Percentiles rank a stretch among this genome's conserved stretches.
These are phyloP conservation scores for Furnarius figulus DNA, from an alignment of 2,113 vertebrate species.

Conservation along the genomic window DNA sequence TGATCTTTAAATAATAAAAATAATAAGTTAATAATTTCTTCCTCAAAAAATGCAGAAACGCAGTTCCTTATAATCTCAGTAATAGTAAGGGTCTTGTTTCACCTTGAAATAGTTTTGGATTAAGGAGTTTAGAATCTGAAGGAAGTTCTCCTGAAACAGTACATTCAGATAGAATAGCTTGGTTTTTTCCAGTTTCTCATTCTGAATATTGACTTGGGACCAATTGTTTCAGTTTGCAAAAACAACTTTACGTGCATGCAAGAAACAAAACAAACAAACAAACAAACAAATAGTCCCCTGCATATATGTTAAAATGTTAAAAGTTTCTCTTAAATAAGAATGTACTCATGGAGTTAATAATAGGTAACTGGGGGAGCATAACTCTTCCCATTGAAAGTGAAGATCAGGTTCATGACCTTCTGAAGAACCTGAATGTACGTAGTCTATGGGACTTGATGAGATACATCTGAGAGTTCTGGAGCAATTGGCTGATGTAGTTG, in stretches of 20 bases:
- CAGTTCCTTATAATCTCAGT: not conserved
- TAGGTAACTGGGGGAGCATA: not conserved
- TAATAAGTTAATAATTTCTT: not conserved
- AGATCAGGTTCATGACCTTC: not conserved
- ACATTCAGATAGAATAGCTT: not conserved
- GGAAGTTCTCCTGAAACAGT: not conserved
- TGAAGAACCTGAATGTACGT: not conserved
- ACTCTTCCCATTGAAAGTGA: not conserved
- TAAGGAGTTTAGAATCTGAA: not conserved
- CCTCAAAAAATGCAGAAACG: not conserved
- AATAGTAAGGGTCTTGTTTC: not conserved
- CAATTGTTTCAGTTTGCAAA: not conserved
- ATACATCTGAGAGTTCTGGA: not conserved
- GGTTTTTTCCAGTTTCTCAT: not conserved
- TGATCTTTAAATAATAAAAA: not conserved
- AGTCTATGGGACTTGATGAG: not conserved
- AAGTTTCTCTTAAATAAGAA: not conserved
- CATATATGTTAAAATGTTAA: not conserved
- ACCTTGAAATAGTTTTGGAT: not conserved
- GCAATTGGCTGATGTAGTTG: not conserved
- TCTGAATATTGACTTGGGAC: not conserved
- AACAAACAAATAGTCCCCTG: not conserved
- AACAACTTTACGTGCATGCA: not conserved
- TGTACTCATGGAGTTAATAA: not conserved
- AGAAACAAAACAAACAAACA: not conserved